Percentiles rank a stretch among this genome's conserved stretches.
phyloP scores from a whole-genome alignment of 2,113 vertebrate genomes.

The Callipepla californica region DNA sequence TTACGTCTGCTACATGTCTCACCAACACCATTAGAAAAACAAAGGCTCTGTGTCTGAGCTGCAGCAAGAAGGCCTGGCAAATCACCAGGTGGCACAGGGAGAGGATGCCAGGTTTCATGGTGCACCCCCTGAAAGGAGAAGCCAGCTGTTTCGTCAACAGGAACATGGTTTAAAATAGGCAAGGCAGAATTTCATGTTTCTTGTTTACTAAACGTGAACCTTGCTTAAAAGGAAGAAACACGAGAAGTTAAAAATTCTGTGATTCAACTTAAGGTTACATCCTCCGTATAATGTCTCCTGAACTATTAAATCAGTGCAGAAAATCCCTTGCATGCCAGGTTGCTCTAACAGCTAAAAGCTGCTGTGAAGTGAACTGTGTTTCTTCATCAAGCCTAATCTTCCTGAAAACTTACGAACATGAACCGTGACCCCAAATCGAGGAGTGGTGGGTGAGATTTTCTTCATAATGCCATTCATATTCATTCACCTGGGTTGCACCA shows the following conservation, averaged over 20 bases:
- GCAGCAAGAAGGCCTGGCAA: fast-evolving
- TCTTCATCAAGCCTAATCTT: not conserved
- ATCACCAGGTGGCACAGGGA: not conserved
- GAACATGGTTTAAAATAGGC: not conserved
- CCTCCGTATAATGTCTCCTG: conserved; percentile 44
- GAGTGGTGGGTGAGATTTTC: not conserved
- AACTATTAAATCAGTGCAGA: not conserved
- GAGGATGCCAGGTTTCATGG: not conserved
- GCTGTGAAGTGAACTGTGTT: not conserved
- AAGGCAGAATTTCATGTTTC: not conserved
- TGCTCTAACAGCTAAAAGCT: not conserved
- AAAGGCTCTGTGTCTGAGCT: not conserved
- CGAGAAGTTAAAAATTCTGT: not conserved
- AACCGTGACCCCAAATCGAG: not conserved
- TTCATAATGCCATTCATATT: not conserved
- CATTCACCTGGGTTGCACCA: not conserved
- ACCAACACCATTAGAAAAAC: not conserved
- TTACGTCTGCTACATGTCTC: not conserved
- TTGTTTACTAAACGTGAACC: conserved; percentile 23
- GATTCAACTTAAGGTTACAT: not conserved
- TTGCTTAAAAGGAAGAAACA: conserved; percentile 42
- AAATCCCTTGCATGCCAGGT: not conserved
- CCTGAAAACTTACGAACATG: not conserved
- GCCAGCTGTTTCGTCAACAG: not conserved
- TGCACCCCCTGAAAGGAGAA: not conserved